A percentile compares a stretch with the other conserved stretches of the same genome.
Evolutionary conservation across 2,888 invertebrate species (phyloP).

Genomic region (Orthonychiurus folsomi): DNA sequence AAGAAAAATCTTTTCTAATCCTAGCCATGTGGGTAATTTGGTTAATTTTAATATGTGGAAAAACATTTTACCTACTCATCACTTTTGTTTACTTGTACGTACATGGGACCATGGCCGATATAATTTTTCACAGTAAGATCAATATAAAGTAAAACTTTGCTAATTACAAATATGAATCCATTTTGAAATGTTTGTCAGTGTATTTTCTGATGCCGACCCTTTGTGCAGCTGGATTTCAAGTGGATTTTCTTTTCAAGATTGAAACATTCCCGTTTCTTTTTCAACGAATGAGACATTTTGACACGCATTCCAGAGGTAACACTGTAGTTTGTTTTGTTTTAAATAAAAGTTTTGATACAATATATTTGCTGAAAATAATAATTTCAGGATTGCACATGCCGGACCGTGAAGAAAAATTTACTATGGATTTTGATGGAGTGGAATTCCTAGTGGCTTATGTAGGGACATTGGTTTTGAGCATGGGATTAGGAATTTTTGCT

Average conservation of each 20-base stretch:
- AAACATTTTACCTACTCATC: not conserved
- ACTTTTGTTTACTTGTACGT: not conserved
- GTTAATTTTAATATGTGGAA: not conserved
- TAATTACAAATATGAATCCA: too few species aligned
- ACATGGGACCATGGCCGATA: not conserved
- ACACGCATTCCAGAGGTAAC: not conserved
- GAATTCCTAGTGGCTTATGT: not conserved
- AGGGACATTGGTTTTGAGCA: not conserved
- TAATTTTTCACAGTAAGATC: not conserved
- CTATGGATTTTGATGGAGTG: not conserved
- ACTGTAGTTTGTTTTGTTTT: too few species aligned
- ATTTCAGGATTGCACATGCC: not conserved
- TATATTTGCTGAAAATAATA: not conserved
- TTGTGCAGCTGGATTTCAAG: not conserved
- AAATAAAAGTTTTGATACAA: not conserved
- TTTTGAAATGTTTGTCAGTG: too few species aligned
- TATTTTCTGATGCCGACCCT: not conserved
- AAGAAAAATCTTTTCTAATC: not conserved
- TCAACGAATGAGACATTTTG: not conserved
- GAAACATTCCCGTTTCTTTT: not conserved
- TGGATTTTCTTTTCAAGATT: not conserved
- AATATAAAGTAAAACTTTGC: too few species aligned
- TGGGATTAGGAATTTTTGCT: not conserved
- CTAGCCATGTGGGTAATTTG: not conserved
- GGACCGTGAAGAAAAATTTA: not conserved